These are phyloP conservation scores for Thamnophis elegans DNA, from an alignment of 2,797 vertebrate genomes.

Conservation along the genomic window DNA sequence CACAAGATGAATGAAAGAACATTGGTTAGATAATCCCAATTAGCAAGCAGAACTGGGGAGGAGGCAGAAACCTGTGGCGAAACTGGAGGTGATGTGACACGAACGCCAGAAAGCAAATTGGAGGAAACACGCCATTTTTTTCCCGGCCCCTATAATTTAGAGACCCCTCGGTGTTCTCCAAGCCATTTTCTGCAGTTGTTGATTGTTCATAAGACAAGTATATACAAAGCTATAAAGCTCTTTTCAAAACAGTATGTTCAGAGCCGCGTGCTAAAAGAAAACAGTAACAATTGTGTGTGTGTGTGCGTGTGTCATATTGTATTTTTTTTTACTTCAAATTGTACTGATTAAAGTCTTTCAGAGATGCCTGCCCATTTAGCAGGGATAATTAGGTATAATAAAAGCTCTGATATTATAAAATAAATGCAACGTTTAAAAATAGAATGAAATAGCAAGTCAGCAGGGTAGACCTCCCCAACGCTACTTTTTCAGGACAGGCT, in stretches of 20 bases:
- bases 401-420: conserved; percentile 64
- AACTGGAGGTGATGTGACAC: background rate
- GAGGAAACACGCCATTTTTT: conserved; percentile 38
- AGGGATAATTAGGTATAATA: conserved; percentile 68
- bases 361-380: conserved; percentile 59
- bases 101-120: conserved; percentile 18
- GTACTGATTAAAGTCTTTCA: conserved; percentile 69
- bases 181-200: conserved; percentile 51
- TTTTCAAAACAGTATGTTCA: conserved; percentile 43
- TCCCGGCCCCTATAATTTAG: conserved; percentile 52
- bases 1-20: background rate
- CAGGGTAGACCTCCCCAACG: conserved; percentile 12
- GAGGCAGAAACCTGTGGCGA: background rate
- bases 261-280: conserved; percentile 45
- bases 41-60: background rate
- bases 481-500: conserved; percentile 25
- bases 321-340: conserved; percentile 63
- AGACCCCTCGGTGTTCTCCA: conserved; percentile 45
- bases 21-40: background rate
- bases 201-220: conserved; percentile 59
- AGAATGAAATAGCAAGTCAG: conserved; percentile 40
- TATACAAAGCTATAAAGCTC: conserved; percentile 53
- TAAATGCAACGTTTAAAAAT: conserved; percentile 52
- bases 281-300: conserved; percentile 42
- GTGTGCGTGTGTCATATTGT: conserved; percentile 53